Conservation (phyloP, 2,888 invertebrate genomes). For the Nymphalis c-album region DNA sequence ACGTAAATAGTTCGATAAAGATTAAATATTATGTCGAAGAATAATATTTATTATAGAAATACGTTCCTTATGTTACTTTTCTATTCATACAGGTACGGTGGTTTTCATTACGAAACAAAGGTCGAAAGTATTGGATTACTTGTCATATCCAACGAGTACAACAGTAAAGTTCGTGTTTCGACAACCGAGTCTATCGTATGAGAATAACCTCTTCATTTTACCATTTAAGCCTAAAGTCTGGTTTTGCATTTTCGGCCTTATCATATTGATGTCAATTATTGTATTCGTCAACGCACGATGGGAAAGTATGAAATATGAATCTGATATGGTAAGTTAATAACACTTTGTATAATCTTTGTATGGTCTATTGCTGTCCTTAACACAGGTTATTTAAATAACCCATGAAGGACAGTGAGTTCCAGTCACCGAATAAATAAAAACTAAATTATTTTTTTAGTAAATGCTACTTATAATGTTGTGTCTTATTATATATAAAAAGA, state of each 20-base stretch:
- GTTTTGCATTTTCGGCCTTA: constrained; percentile 73
- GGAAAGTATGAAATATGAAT: constrained; percentile 50
- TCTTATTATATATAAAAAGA: too few species aligned
- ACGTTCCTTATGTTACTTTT: neutral
- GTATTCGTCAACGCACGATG: constrained; percentile 59
- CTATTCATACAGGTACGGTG: constrained; percentile 49
- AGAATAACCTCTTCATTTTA: constrained; percentile 83
- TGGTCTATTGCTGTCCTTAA: too few species aligned
- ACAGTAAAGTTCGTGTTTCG: constrained; percentile 81
- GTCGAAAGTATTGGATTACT: constrained; percentile 62
- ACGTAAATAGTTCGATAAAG: too few species aligned
- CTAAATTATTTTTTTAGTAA: too few species aligned
- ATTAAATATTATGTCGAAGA: too few species aligned
- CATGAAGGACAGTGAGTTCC: too few species aligned
- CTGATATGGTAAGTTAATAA: neutral
- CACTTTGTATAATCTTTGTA: too few species aligned
- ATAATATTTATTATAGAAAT: neutral
- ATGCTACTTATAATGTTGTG: too few species aligned
- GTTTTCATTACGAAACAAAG: constrained; percentile 52
- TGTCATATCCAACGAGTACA: constrained; percentile 65
- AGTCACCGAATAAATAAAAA: too few species aligned
- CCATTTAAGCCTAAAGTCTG: constrained; percentile 84
- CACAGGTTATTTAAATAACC: too few species aligned
- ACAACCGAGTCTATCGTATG: constrained; percentile 83
- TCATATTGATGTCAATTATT: constrained; percentile 54